Evolutionary conservation across 2,797 vertebrate genomes (phyloP), one percentile per base, ranked within the genome.

Genomic region (Trichosurus vulpecula): DNA sequence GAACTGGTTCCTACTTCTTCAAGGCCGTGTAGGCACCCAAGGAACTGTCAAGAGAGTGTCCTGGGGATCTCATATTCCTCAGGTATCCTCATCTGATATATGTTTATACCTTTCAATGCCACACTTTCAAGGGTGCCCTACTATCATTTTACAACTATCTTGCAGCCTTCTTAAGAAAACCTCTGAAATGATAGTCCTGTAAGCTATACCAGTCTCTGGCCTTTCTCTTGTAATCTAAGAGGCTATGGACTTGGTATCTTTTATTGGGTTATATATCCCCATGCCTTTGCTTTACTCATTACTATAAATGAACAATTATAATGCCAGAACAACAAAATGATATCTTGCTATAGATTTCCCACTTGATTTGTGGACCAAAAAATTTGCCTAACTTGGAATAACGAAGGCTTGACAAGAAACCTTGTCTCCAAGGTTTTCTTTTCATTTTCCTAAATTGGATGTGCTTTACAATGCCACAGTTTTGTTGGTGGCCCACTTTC

Each of bases 251-350:
- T 66, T 16, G 14, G 0, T n/a, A 66, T n/a, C 13, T 66, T 35
- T 66, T 35, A 66, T 66, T 66, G 35, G 31, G 16, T n/a, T 66
- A 66, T 6, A 16, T 6, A 90, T 35, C 4, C 35, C n/a, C 13
- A 16, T 66, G 31, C 53, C 52, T 94, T 66, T 94, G 95, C 41
- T 93, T 95, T 54, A 54, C 4, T 95, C 35, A 31, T 93, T 54
- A 54, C 91, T 93, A 89, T 54, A 52, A 61, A 54, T 92, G 56
- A 96, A 94, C 92, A 51, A 91, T 92, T 96, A 66, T 9, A 91
- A 52, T 95, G 89, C 92, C 27, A 52, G 74, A 6, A 92, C 27
- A 91, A 47, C 22, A 12, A 95, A 92, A 94, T 35, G 5, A n/a
- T n/a, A n/a, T 35, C 35, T 19, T 61, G 58, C 35, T 66, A 6